phyloP scores from a whole-genome alignment of 2,797 vertebrate genomes.

The Pangasius krempfi region DNA sequence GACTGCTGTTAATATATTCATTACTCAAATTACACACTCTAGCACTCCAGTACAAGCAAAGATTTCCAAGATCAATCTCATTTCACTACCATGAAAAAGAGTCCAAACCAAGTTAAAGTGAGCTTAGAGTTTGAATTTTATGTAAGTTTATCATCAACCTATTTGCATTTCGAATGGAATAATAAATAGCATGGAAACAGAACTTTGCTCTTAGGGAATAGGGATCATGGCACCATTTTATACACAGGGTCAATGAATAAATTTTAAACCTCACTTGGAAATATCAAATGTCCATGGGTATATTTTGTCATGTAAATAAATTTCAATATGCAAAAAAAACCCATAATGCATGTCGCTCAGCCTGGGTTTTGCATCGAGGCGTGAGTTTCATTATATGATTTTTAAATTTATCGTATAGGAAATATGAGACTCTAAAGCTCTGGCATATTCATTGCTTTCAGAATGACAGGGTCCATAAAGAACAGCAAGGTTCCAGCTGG shows the following conservation, averaged over 20 bases:
- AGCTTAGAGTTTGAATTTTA: not conserved
- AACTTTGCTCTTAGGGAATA: not conserved
- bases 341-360: not conserved
- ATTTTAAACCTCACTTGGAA: not conserved
- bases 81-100: not conserved
- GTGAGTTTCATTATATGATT: not conserved
- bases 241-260: not conserved
- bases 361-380: not conserved
- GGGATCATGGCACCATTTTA: not conserved
- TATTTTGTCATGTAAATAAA: not conserved
- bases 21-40: not conserved
- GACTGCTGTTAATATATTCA: not conserved
- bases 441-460: constrained; percentile 32
- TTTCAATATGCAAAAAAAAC: not conserved
- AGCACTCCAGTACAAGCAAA: not conserved
- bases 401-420: constrained; percentile 5
- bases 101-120: not conserved
- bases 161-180: not conserved
- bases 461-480: constrained; percentile 55
- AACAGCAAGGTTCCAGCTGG: constrained; percentile 45
- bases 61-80: not conserved
- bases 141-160: not conserved
- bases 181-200: not conserved
- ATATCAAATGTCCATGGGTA: not conserved
- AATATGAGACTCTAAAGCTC: constrained; percentile 51